These are phyloP conservation scores for Sphyrna mokarran DNA, from an alignment of 2,113 vertebrate species.

Conservation along the genomic window DNA sequence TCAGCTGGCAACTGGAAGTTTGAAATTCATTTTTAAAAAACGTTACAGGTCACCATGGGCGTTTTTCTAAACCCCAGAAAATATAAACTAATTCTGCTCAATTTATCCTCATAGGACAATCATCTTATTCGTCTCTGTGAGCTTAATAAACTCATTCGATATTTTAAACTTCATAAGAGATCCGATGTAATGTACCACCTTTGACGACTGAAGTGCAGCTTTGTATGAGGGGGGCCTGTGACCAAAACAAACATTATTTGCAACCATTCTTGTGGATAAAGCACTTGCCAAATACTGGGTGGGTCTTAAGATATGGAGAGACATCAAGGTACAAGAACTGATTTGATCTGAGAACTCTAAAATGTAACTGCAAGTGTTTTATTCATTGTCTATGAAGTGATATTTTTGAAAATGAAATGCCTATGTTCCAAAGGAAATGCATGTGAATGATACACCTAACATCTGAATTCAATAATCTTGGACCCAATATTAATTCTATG, in stretches of 20 bases:
- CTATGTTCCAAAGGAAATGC: not conserved
- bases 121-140: too few relatives aligned
- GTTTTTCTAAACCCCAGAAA: too few relatives aligned
- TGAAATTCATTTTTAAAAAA: too few relatives aligned
- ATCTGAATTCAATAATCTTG: not conserved
- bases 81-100: too few relatives aligned
- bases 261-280: not conserved
- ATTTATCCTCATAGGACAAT: too few relatives aligned
- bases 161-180: too few relatives aligned
- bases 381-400: not conserved
- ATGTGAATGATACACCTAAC: not conserved
- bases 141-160: too few relatives aligned
- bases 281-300: not conserved
- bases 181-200: not conserved
- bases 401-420: not conserved
- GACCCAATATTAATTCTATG: not conserved
- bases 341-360: not conserved
- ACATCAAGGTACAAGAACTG: too few relatives aligned
- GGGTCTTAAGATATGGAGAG: not conserved
- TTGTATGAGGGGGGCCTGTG: not conserved
- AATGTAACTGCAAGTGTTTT: not conserved
- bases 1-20: too few relatives aligned
- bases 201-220: not conserved
- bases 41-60: too few relatives aligned
- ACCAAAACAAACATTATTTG: not conserved